These are phyloP conservation scores for Gulo gulo DNA, from an alignment of 2,113 vertebrate species.

Conservation along the genomic window DNA sequence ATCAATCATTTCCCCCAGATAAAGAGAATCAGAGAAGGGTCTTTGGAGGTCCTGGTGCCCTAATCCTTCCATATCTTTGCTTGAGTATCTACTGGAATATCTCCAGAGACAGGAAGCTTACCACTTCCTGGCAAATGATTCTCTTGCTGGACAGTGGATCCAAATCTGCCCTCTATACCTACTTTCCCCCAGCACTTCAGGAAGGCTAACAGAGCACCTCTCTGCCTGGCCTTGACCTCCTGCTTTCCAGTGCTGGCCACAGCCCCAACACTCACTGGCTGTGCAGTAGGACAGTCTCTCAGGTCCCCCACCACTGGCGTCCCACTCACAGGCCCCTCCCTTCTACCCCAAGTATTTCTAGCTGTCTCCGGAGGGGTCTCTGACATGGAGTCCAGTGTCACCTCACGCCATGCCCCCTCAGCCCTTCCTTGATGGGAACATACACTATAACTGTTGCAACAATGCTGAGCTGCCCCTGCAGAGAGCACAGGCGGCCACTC, in stretches of 20 bases:
- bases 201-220: neutral
- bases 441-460: too few relatives aligned
- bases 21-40: neutral
- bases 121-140: neutral
- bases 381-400: neutral
- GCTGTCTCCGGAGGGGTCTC: neutral
- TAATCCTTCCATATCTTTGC: neutral
- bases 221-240: neutral
- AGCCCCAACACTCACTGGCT: neutral
- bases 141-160: neutral
- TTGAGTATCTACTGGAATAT: neutral
- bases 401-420: fast-evolving
- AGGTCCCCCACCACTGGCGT: neutral
- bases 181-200: neutral
- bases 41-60: neutral
- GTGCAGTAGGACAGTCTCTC: neutral
- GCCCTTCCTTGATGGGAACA: fast-evolving
- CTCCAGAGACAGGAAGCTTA: neutral
- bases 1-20: neutral
- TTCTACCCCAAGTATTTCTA: neutral
- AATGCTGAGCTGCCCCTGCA: neutral
- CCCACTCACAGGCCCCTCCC: neutral
- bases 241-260: fast-evolving
- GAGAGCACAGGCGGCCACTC: fast-evolving
- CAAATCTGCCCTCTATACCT: neutral